phyloP scores from a whole-genome alignment of 2,113 vertebrate genomes.

The Amblyornis subalaris region DNA sequence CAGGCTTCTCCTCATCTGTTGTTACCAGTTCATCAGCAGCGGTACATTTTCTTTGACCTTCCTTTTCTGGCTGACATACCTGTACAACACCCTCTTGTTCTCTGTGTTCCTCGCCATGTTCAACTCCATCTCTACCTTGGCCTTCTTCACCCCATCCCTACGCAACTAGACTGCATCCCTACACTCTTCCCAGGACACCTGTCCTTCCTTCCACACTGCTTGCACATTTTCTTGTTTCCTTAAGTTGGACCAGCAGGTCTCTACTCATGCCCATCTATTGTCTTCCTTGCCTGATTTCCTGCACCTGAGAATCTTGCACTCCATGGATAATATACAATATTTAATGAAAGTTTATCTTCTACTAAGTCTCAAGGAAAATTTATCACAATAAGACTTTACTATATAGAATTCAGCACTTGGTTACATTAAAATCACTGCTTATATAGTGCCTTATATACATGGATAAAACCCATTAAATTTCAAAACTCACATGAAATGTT shows the following conservation, averaged over 20 bases:
- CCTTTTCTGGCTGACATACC: neutral
- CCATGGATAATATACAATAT: neutral
- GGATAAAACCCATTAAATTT: neutral
- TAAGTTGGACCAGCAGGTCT: neutral
- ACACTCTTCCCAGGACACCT: neutral
- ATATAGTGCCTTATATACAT: neutral
- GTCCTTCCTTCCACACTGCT: neutral
- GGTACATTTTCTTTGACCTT: too few species aligned
- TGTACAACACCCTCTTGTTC: neutral
- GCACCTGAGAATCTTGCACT: neutral
- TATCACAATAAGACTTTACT: neutral
- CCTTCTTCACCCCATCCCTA: neutral
- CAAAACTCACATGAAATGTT: neutral
- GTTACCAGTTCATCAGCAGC: neutral
- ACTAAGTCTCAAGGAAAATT: neutral
- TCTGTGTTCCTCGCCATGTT: neutral
- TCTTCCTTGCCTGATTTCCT: too few species aligned
- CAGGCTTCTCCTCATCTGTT: neutral
- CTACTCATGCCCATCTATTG: accelerated
- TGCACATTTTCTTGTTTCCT: neutral
- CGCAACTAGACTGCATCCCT: neutral
- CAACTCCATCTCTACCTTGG: neutral
- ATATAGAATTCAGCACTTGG: neutral
- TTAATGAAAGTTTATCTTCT: neutral
- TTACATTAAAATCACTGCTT: neutral